These are phyloP conservation scores for Tribolium freemani DNA, from an alignment of 2,888 invertebrate genomes.

Conservation along the genomic window DNA sequence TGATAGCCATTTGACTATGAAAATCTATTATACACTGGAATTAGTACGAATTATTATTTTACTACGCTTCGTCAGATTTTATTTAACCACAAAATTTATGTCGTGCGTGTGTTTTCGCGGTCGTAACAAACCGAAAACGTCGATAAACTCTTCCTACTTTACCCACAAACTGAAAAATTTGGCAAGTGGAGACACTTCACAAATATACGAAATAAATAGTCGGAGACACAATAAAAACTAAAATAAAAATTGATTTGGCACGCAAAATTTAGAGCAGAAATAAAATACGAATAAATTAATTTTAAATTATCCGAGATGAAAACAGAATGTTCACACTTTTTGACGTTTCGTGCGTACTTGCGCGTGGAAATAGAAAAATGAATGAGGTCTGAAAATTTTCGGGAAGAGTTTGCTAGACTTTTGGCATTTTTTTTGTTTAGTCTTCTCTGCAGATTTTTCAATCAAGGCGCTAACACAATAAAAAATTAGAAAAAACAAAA, in stretches of 20 bases:
- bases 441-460: background rate
- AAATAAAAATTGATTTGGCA: conserved; percentile 13
- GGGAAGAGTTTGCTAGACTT: background rate
- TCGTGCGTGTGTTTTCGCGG: background rate
- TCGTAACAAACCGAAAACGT: background rate
- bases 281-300: conserved; percentile 9
- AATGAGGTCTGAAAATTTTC: background rate
- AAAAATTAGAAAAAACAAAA: no score
- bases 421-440: background rate
- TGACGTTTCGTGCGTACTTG: background rate
- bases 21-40: conserved; percentile 10
- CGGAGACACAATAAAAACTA: conserved; percentile 13
- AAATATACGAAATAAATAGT: conserved; percentile 4
- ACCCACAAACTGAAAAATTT: conserved; percentile 9
- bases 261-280: background rate
- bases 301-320: background rate
- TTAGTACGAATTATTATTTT: conserved; percentile 11
- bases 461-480: no score
- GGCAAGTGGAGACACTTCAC: background rate
- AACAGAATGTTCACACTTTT: conserved; percentile 2
- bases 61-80: conserved; percentile 12
- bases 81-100: conserved; percentile 15
- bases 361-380: background rate
- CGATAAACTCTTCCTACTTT: background rate
- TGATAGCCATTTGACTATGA: conserved; percentile 12